Base-by-base conservation (phyloP, 2,888 invertebrate genomes). In the Sepiola atlantica region DNA sequence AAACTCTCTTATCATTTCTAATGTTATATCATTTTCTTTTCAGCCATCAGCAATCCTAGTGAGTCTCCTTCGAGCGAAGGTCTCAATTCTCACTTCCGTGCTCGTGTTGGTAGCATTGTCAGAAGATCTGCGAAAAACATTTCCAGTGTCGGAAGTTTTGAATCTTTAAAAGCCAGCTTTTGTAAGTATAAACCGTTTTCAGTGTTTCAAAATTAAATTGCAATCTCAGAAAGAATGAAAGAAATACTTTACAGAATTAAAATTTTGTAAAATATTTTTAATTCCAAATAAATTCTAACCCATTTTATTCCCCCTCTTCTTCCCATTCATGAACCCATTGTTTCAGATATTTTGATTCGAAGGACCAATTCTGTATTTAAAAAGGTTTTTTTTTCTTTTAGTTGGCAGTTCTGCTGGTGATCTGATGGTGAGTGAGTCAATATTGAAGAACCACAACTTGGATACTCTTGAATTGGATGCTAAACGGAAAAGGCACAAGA, bases 91-190 rank as follows among this genome's bases (percentile, higher is more conserved):
- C 97, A 98, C 95, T 97, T 98, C 95, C 97, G 98, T 61, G 97
- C 97, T 61, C 98, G 98, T 95, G 97, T 98, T 94, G 98, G 98
- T 77, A 98, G 98, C 97, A 98, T 98, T 96, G 98, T 98, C 2
- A 97, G 98, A 94, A 98, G 98, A 95, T 97, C 98, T 12, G 97
- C 96, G 3, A 96, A 96, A 94, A 96, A 96, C 94, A 55, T 96
- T 45, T 95, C 96, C 57, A 96, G 95, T 94, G 94, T 77, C 45
- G 95, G 95, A 35, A 96, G 95, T 94, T 95, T 95, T 91, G 96
- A 96, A 61, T 96, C 96, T 28, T 94, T 96, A n/a, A 95, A 96
- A 93, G 96, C 96, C 35, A 96, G 96, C 94, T 94, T 96, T 57
- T 95, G 97, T 96, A 95, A 96, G 55, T 92, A 92, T 54, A 35